Evolutionary conservation across 2,113 vertebrate genomes (phyloP).

Genomic region (Alligator mississippiensis): DNA sequence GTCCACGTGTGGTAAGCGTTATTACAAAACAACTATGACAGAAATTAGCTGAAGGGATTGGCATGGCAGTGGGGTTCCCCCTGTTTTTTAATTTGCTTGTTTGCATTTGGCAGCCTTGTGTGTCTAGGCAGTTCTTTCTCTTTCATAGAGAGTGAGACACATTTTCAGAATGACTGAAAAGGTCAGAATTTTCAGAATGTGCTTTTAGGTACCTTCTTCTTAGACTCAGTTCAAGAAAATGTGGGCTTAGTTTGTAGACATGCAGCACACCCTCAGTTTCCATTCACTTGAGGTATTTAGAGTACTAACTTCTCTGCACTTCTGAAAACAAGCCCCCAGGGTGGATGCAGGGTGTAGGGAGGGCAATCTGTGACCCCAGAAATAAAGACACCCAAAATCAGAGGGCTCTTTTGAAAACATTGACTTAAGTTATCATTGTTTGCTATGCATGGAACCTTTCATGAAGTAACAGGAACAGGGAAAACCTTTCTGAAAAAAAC

Average conservation of each 20-base stretch:
- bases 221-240: background rate
- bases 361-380: background rate
- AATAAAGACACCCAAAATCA: background rate
- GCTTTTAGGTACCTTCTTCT: background rate
- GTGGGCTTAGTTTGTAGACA: background rate
- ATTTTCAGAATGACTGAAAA: background rate
- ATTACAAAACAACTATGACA: background rate
- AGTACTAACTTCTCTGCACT: background rate
- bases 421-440: background rate
- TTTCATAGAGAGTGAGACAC: background rate
- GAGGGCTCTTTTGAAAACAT: background rate
- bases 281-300: background rate
- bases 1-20: background rate
- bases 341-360: too few species aligned
- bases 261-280: background rate
- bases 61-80: background rate
- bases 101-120: background rate
- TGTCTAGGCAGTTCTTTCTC: background rate
- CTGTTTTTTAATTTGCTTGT: background rate
- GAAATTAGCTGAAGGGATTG: background rate
- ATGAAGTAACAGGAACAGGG: background rate
- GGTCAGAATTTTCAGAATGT: background rate
- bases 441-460: background rate
- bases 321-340: background rate
- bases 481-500: background rate